Conservation (phyloP, 2,113 vertebrate genomes). For the Trichechus manatus region DNA sequence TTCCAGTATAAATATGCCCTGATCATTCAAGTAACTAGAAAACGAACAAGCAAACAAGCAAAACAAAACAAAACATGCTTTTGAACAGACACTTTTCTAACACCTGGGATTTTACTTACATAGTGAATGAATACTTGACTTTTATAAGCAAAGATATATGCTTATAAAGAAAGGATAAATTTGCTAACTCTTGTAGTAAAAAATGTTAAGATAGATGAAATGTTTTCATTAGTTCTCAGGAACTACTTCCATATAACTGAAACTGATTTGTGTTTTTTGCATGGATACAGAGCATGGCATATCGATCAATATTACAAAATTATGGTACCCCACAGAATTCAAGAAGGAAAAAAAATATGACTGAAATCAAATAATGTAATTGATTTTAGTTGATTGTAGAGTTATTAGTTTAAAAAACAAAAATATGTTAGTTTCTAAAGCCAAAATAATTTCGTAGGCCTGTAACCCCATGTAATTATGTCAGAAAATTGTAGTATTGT, state of each 20-base stretch:
- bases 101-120: background rate
- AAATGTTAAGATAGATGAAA: constrained; percentile 25
- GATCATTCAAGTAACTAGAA: constrained; percentile 1
- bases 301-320: constrained; percentile 31
- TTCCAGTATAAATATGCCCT: background rate
- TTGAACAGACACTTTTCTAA: background rate
- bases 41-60: background rate
- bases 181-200: background rate
- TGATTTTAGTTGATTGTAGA: background rate
- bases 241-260: constrained; percentile 38
- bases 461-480: background rate
- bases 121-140: background rate
- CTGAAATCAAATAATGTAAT: background rate
- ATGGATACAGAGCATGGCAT: background rate
- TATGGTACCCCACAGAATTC: background rate
- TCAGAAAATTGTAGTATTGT: background rate
- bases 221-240: background rate
- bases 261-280: constrained; percentile 27
- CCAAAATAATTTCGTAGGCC: background rate
- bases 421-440: background rate
- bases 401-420: background rate
- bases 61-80: too few species aligned
- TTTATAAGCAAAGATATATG: background rate
- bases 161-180: background rate
- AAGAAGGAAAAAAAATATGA: constrained; percentile 17